These are phyloP conservation scores for Todus mexicanus DNA, from an alignment of 2,797 vertebrate genomes.

Conservation along the genomic window DNA sequence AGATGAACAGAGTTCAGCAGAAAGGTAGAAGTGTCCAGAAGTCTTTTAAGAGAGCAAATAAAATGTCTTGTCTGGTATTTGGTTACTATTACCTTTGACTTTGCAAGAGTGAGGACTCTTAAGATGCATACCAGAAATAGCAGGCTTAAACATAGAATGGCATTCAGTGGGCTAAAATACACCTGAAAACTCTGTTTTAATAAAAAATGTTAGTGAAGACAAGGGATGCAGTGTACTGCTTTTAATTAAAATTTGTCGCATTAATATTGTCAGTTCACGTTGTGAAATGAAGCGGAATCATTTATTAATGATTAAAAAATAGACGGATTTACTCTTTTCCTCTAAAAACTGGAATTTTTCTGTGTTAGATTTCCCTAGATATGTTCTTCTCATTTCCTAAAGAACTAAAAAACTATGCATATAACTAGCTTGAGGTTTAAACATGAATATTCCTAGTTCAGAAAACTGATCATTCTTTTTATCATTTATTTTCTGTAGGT, in stretches of 20 bases:
- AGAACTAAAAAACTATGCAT: neutral
- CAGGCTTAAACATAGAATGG: neutral
- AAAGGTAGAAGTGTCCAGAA: neutral
- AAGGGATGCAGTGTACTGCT: neutral
- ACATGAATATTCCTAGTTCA: neutral
- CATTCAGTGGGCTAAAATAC: neutral
- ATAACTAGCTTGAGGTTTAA: neutral
- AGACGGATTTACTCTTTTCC: neutral
- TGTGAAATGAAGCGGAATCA: neutral
- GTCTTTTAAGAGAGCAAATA: neutral
- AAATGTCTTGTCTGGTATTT: neutral
- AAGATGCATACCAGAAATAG: neutral
- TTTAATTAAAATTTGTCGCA: neutral
- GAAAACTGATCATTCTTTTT: conserved; percentile 17
- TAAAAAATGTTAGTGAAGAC: neutral
- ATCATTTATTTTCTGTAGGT: conserved; percentile 65
- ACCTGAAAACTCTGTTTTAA: neutral
- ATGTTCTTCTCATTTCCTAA: neutral
- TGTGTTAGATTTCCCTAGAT: neutral
- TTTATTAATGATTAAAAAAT: neutral
- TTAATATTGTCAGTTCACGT: neutral
- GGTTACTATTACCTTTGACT: neutral
- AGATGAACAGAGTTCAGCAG: neutral
- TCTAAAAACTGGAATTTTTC: neutral
- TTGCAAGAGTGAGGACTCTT: neutral